Evolutionary conservation across 2,888 invertebrate genomes (phyloP), one percentile per base, ranked within the genome.

Genomic region (Synergus gifuensis): DNA sequence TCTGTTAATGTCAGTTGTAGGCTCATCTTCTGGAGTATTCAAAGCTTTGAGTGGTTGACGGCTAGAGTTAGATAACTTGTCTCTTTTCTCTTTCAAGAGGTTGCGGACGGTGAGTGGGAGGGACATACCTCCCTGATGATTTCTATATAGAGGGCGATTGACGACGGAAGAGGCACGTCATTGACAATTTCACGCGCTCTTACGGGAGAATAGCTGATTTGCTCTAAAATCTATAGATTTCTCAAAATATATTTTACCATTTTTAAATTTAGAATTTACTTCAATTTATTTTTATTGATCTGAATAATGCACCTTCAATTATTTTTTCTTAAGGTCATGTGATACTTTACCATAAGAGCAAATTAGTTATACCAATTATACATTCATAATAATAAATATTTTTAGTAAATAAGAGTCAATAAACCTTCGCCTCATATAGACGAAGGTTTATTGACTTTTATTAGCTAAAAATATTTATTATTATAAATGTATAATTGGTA

Each of bases 31-130:
- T 18, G 18, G 11, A 58, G 18, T 58, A 18, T 58, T 18, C 58
- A 58, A 58, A 58, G 18, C n/a, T 58, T 18, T 58, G 58, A 58
- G 16, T 49, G 16, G 49, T 16, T 16, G n/a, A 54, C 7, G 42
- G 54, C 54, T 54, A 54, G 22, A 60, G 22, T 12, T 60, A 60
- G 22, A 22, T 60, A 60, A 60, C 60, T 60, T 60, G 60, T 60
- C 60, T 22, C 12, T 60, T 22, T 22, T 3, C 18, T 22, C 22
- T 60, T 60, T 60, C 60, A 60, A 60, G 22, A 60, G 60, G 22
- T 60, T 60, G 22, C 18, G 11, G 9, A 49, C 7, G 16, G 16
- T 16, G 49, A 49, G 16, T 49, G 58, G 58, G 58, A 18, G 58
- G 58, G 58, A 3, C 22, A 4, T 11, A 4, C 58, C n/a, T 11